Conservation (phyloP, 2,113 vertebrate genomes). For the Pitta sordida region DNA sequence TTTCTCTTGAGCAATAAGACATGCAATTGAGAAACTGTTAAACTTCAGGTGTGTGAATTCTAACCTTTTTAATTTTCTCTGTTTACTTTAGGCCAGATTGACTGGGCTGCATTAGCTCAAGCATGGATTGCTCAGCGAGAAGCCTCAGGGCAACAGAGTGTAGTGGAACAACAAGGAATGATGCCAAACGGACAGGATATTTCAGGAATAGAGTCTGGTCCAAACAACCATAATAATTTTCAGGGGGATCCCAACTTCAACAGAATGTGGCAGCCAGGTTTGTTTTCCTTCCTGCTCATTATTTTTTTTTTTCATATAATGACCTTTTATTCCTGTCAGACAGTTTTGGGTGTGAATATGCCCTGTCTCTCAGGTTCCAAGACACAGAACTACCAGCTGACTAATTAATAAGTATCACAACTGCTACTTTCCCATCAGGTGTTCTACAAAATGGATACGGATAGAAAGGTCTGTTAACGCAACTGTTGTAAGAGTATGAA, state of each 20-base stretch:
- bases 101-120: constrained; percentile 98
- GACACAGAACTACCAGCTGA: not conserved
- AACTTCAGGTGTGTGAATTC: not conserved
- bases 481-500: not conserved
- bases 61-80: constrained; percentile 39
- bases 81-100: constrained; percentile 90
- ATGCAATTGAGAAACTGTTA: not conserved
- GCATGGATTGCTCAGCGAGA: constrained; percentile 99
- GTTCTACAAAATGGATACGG: not conserved
- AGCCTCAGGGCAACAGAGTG: constrained; percentile 81
- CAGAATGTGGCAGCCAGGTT: constrained; percentile 97
- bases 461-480: not conserved
- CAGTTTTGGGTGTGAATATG: not conserved
- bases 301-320: not conserved
- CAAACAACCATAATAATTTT: constrained; percentile 90
- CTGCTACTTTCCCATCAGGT: not conserved
- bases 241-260: constrained; percentile 89
- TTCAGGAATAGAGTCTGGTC: constrained; percentile 81
- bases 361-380: not conserved
- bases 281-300: constrained; percentile 21
- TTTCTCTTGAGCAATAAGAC: not conserved
- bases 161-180: constrained; percentile 80
- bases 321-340: not conserved
- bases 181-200: constrained; percentile 94
- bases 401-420: not conserved